These are phyloP conservation scores for Sycophaga agraensis DNA, from an alignment of 1,140 invertebrate genomes.

Conservation along the genomic window DNA sequence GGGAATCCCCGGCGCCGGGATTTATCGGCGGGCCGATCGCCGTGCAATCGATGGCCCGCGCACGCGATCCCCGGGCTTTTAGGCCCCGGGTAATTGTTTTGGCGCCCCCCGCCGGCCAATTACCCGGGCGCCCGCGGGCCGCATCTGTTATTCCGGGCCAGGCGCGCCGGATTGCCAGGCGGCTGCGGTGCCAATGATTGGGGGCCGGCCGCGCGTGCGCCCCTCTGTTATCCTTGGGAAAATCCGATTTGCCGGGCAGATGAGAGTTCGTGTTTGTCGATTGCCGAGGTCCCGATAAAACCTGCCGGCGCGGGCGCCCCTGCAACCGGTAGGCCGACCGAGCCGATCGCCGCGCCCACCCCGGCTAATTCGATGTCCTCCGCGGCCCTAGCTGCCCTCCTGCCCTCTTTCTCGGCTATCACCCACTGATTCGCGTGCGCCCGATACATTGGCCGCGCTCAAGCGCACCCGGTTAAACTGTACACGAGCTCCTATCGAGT, in stretches of 20 bases:
- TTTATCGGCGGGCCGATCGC: not conserved
- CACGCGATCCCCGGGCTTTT: not conserved
- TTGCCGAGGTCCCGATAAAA: constrained; percentile 17
- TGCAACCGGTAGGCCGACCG: too few species aligned
- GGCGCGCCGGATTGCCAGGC: too few species aligned
- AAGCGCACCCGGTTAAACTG: not conserved
- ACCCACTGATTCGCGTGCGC: constrained; percentile 10
- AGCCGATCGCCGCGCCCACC: too few species aligned
- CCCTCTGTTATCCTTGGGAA: constrained; percentile 29
- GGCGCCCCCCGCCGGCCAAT: constrained; percentile 37
- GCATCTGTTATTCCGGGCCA: constrained; percentile 10
- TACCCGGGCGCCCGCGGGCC: constrained; percentile 29
- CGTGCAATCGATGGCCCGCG: constrained; percentile 6
- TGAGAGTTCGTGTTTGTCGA: constrained; percentile 27
- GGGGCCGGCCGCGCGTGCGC: too few species aligned
- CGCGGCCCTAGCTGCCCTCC: too few species aligned
- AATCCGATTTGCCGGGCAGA: constrained; percentile 25
- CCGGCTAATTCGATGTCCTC: too few species aligned
- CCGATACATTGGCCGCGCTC: not conserved
- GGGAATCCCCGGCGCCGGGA: not conserved
- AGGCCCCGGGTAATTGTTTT: constrained; percentile 38
- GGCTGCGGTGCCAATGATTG: too few species aligned
- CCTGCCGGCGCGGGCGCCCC: not conserved
- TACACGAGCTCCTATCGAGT: not conserved
- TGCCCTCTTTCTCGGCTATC: not conserved